These are phyloP conservation scores for Tauraco hartlaubi DNA, from an alignment of 2,797 vertebrate genomes.

Conservation along the genomic window DNA sequence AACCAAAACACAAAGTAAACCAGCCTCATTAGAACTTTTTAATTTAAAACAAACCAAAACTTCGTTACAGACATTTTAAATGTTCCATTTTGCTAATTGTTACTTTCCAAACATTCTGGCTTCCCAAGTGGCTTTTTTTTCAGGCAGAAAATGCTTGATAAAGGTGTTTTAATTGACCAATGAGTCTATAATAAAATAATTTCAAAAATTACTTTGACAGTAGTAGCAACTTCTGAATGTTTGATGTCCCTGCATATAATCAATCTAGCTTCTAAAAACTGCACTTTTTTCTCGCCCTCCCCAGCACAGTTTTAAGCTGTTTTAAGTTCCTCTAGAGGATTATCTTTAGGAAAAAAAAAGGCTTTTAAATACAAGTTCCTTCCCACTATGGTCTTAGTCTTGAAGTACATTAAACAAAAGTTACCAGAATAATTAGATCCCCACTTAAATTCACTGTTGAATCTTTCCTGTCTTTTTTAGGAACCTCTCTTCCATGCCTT, in stretches of 20 bases:
- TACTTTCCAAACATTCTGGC: not conserved
- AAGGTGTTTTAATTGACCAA: not conserved
- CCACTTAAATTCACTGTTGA: not conserved
- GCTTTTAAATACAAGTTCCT: not conserved
- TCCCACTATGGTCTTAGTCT: not conserved
- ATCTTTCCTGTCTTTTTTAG: not conserved
- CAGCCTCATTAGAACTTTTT: not conserved
- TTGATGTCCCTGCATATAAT: not conserved
- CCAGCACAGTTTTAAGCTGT: not conserved
- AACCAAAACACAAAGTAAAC: not conserved
- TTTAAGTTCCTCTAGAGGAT: not conserved
- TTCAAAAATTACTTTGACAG: not conserved
- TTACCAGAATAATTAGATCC: not conserved
- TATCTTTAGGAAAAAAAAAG: not conserved
- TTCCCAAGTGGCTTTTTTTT: constrained; percentile 11
- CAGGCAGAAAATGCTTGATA: not conserved
- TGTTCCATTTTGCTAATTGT: not conserved
- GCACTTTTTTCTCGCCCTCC: no score
- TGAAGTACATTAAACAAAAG: not conserved
- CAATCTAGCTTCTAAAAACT: not conserved
- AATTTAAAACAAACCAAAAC: not conserved
- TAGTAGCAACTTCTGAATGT: not conserved
- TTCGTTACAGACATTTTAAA: not conserved
- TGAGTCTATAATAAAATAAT: not conserved
- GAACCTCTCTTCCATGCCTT: not conserved